Evolutionary conservation across 1,140 invertebrate genomes (phyloP).

Genomic region (Conopomorpha cramerella): DNA sequence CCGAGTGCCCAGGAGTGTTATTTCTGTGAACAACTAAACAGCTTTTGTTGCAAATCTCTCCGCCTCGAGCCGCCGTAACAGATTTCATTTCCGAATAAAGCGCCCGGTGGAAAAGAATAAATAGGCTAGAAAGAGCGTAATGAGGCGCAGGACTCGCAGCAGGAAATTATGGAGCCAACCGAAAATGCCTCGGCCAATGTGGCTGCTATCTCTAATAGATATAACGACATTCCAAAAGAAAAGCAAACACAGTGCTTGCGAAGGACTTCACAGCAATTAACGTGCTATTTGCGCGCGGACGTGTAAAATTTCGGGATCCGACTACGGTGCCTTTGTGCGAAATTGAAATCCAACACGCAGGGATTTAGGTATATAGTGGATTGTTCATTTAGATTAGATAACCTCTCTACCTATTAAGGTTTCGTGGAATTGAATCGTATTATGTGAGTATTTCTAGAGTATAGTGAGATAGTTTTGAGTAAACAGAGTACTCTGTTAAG

Average conservation of each 20-base stretch:
- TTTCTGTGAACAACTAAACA: slow-evolving; percentile 2
- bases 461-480: no score
- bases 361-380: no score
- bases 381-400: no score
- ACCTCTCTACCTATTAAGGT: no score
- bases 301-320: no score
- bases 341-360: no score
- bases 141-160: slow-evolving; percentile 33
- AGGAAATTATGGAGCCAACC: slow-evolving; percentile 54
- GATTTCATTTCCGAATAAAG: slow-evolving; percentile 51
- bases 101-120: slow-evolving; percentile 36
- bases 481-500: no score
- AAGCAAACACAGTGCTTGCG: slow-evolving; percentile 17
- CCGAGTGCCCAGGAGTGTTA: background rate
- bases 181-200: slow-evolving; percentile 28
- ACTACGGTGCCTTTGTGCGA: no score
- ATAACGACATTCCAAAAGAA: slow-evolving; percentile 20
- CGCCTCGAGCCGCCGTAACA: no score
- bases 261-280: slow-evolving; percentile 29
- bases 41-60: background rate
- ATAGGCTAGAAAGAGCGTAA: no score
- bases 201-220: slow-evolving; percentile 38
- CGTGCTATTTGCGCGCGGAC: slow-evolving; percentile 23
- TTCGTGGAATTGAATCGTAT: no score
- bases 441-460: no score